Evolutionary conservation across 2,888 invertebrate species (phyloP).

Genomic region (Anarsia innoxiella): DNA sequence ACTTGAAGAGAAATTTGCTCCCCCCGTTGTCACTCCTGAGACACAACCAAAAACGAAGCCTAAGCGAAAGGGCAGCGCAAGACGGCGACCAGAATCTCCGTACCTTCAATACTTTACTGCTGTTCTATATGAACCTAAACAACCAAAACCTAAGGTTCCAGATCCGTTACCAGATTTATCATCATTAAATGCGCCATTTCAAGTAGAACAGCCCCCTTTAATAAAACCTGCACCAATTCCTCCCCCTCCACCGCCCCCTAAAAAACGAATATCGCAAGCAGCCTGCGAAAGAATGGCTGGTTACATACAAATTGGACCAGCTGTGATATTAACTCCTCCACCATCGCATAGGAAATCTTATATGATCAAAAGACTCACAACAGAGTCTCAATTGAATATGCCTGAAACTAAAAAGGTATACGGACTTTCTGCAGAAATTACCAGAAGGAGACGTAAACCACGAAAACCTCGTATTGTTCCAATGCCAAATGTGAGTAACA

Average conservation of each 20-base stretch:
- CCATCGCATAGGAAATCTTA: neutral
- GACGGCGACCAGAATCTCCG: constrained; percentile 38
- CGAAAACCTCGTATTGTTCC: no score
- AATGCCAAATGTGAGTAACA: no score
- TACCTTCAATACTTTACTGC: constrained; percentile 51
- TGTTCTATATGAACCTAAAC: constrained; percentile 34
- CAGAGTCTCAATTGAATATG: no score
- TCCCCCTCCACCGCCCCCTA: constrained; percentile 54
- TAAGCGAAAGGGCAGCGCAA: constrained; percentile 28
- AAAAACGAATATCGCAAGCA: constrained; percentile 39
- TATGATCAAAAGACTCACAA: no score
- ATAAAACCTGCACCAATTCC: constrained; percentile 39
- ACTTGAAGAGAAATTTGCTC: constrained; percentile 39
- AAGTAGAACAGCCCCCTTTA: constrained; percentile 44
- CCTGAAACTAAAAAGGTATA: no score
- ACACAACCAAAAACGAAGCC: no score
- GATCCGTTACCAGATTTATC: constrained; percentile 51
- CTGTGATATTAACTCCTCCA: no score
- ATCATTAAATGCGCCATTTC: constrained; percentile 46
- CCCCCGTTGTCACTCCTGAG: constrained; percentile 17
- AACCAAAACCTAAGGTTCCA: constrained; percentile 29
- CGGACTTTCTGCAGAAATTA: no score
- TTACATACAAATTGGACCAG: no score
- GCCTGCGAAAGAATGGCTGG: constrained; percentile 33
- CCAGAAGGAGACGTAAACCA: no score